Percentiles rank a stretch among this genome's conserved stretches.
Evolutionary conservation across 1,140 invertebrate genomes (phyloP).

Genomic region (Tachypleus tridentatus): DNA sequence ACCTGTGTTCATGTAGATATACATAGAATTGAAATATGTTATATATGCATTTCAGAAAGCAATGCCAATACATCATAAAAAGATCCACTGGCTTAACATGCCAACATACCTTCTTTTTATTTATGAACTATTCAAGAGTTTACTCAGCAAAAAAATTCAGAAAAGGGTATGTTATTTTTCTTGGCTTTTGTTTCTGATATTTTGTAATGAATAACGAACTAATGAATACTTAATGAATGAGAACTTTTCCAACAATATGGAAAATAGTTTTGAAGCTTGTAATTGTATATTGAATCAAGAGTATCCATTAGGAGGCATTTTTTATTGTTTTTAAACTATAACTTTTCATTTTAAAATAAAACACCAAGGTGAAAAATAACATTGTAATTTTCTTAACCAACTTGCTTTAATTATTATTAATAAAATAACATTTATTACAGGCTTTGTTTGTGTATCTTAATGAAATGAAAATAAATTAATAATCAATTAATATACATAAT

Average conservation of each 20-base stretch:
- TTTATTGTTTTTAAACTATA: not conserved
- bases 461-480: no score
- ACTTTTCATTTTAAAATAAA: not conserved
- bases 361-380: no score
- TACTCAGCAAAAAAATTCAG: constrained; percentile 67
- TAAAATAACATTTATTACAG: no score
- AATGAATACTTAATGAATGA: not conserved
- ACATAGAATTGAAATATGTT: no score
- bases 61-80: constrained; percentile 73
- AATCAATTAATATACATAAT: no score
- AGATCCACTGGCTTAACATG: constrained; percentile 70
- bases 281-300: not conserved
- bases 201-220: not conserved
- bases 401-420: no score
- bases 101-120: constrained; percentile 58
- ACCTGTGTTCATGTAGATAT: no score
- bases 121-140: constrained; percentile 59
- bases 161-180: constrained; percentile 46
- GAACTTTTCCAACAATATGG: not conserved
- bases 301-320: not conserved
- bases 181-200: not conserved
- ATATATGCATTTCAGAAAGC: constrained; percentile 48
- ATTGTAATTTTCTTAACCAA: no score
- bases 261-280: not conserved
- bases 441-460: no score